Base-by-base conservation (phyloP, 2,113 vertebrate species). In the Myxocyprinus asiaticus region DNA sequence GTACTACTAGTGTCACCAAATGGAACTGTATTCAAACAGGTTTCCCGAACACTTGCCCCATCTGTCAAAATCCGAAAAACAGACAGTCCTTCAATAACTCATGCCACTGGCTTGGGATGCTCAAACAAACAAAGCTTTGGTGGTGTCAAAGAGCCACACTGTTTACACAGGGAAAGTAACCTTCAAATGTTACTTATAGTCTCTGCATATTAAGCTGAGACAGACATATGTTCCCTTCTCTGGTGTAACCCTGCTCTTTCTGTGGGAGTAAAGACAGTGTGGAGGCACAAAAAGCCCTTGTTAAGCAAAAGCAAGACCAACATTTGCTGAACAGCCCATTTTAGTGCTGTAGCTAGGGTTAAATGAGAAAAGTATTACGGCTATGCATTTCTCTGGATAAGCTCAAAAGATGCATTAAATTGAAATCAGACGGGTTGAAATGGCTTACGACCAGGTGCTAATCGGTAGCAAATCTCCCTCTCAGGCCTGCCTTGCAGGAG, bases 371-470 rank as follows among this genome's bases (percentile, higher is more conserved):
- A 85, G 83, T 87, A 85, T 74, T 65, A 72, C 14, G 61, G 59
- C 81, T 14, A 8, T 42, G 63, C 69, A 61, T 75, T 81, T 64
- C 62, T 68, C 85, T 88, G 83, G 85, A 91, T 90, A 80, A 88
- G 84, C 85, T 90, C 81, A 87, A 92, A 91, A 89, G 86, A 87
- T 86, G 82, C 86, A 67, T 85, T 86, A 87, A 90, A 92, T 89
- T 87, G 78, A 86, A 88, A 89, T 90, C 82, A 90, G 84, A 86
- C 85, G 81, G 64, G 61, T 82, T 73, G 84, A 88, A 83, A 79
- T 91, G 89, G 88, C 80, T 70, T 62, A 69, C 78, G 85, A 88
- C 90, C 76, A 87, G 82, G 76, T 76, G 79, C 76, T 88, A 88
- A 92, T 90, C 84, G 84, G 82, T 88, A 85, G 88, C 87, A 88